These are phyloP conservation scores for Andrena dorsata DNA, from an alignment of 2,888 invertebrate species.

Conservation along the genomic window DNA sequence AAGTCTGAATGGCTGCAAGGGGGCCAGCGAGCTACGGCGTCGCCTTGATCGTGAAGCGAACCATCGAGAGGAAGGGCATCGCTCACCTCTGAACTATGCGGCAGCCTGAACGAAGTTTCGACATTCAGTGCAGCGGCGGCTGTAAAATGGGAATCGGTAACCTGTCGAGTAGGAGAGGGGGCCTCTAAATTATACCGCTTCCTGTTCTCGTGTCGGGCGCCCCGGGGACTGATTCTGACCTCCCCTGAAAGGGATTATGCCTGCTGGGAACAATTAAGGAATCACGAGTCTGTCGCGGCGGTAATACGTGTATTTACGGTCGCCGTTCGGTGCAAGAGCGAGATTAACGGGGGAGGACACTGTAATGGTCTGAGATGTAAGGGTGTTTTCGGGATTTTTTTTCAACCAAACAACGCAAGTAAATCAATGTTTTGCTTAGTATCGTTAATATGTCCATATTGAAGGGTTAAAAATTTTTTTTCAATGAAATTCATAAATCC, in stretches of 20 bases:
- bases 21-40: conserved; percentile 27
- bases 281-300: conserved; percentile 1
- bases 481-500: no score
- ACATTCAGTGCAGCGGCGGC: conserved; percentile 10
- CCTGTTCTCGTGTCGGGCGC: conserved; percentile 8
- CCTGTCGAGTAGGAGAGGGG: conserved; percentile 9
- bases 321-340: no score
- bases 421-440: no score
- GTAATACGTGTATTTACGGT: neutral
- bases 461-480: no score
- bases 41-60: conserved; percentile 51
- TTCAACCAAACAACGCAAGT: no score
- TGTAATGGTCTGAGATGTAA: no score
- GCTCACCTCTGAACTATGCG: conserved; percentile 31
- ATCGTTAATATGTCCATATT: no score
- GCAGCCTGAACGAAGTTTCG: conserved; percentile 29
- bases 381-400: no score
- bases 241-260: neutral
- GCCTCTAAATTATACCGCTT: conserved; percentile 13
- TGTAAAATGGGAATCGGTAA: conserved; percentile 37
- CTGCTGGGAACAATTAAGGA: neutral
- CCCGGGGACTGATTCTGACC: conserved; percentile 5
- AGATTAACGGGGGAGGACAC: no score
- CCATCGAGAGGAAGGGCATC: conserved; percentile 22
- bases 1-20: conserved; percentile 61